Percentiles rank a stretch among this genome's conserved stretches.
Conservation (phyloP, 2,888 invertebrate genomes). For the Anthrax anthrax region DNA sequence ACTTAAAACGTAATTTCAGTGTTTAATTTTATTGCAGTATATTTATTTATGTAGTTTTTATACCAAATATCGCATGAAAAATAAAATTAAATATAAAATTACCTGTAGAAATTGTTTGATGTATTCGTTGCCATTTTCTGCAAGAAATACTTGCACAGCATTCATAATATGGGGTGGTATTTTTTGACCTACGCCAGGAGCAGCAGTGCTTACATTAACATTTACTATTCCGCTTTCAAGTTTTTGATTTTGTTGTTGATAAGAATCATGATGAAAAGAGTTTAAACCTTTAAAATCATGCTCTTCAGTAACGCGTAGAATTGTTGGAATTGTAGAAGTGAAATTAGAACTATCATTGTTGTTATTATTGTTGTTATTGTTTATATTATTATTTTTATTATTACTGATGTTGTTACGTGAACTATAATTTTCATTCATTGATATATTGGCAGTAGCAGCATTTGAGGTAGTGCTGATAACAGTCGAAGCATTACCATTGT, state of each 20-base stretch:
- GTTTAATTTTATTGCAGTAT: too few species aligned
- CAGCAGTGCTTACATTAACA: not conserved
- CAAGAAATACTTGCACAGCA: slow-evolving; percentile 45
- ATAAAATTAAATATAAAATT: slow-evolving; percentile 10
- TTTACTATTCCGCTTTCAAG: not conserved
- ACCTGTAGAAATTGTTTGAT: slow-evolving; percentile 54
- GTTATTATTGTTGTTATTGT: slow-evolving; percentile 5
- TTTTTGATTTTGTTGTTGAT: not conserved
- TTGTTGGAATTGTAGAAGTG: slow-evolving; percentile 11
- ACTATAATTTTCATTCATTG: not conserved
- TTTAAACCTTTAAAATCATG: not conserved
- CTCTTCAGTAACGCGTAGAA: slow-evolving; percentile 1
- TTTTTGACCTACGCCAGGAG: slow-evolving; percentile 16
- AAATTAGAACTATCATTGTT: slow-evolving; percentile 1
- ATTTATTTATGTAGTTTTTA: not conserved
- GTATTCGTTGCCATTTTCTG: slow-evolving; percentile 50
- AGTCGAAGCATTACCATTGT: too few species aligned
- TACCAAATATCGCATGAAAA: not conserved
- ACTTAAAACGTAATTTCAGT: too few species aligned
- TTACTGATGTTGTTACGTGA: not conserved
- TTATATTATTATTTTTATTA: slow-evolving; percentile 6
- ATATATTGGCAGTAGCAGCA: not conserved
- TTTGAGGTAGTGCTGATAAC: not conserved
- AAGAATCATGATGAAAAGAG: not conserved
- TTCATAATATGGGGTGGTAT: slow-evolving; percentile 46